Percentiles rank a stretch among this genome's conserved stretches.
Conservation (phyloP, 2,888 invertebrate species). For the Nymphalis polychloros region DNA sequence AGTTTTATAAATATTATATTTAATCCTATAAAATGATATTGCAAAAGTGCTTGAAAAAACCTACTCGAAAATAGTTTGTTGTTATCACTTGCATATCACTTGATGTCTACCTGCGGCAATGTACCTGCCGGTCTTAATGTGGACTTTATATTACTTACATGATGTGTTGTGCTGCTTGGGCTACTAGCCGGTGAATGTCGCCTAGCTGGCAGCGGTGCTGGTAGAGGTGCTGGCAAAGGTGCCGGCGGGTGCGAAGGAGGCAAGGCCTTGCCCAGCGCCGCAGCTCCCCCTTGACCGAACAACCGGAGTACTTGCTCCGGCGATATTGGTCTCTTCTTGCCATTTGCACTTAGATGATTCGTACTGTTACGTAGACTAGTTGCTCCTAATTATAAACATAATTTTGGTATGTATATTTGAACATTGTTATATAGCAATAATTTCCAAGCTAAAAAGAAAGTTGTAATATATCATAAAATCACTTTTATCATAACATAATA, state of each 20-base stretch:
- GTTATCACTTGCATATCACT: no score
- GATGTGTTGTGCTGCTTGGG: slow-evolving; percentile 90
- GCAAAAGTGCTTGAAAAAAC: no score
- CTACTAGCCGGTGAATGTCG: slow-evolving; percentile 87
- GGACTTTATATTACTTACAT: slow-evolving; percentile 67
- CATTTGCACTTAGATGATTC: slow-evolving; percentile 82
- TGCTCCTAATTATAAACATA: slow-evolving; percentile 52
- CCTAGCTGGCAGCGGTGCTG: slow-evolving; percentile 75
- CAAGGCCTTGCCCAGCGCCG: slow-evolving; percentile 74
- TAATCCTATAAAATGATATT: background rate
- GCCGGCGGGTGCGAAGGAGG: slow-evolving; percentile 75
- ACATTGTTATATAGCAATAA: background rate
- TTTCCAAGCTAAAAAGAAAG: no score
- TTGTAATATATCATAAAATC: no score
- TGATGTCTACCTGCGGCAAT: no score
- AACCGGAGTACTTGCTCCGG: slow-evolving; percentile 90
- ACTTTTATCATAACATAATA: no score
- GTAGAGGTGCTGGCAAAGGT: slow-evolving; percentile 71
- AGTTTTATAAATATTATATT: no score
- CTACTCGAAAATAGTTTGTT: no score
- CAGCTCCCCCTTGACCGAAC: slow-evolving; percentile 81
- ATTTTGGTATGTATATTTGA: background rate
- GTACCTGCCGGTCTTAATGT: background rate
- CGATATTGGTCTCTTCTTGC: slow-evolving; percentile 90
- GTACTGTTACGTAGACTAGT: slow-evolving; percentile 73